A percentile compares a stretch with the other conserved stretches of the same genome.
Conservation (phyloP, 2,888 invertebrate genomes). For the Orchesella flavescens region DNA sequence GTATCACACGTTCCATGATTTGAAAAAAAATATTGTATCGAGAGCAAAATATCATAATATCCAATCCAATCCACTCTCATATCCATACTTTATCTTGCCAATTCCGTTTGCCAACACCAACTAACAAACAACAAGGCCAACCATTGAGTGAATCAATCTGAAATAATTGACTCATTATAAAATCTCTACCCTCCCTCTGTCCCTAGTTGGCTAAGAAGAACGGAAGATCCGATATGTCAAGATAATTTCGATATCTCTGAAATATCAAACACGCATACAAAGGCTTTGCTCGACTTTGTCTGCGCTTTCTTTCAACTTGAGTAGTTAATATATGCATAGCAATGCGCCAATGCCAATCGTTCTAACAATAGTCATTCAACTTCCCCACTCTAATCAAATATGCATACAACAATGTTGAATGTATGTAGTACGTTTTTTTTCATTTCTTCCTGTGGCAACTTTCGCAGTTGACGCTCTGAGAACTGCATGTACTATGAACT, state of each 20-base stretch:
- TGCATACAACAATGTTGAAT: background rate
- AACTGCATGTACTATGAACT: background rate
- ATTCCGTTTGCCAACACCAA: background rate
- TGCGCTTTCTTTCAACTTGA: background rate
- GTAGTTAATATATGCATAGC: background rate
- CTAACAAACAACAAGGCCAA: background rate
- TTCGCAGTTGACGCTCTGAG: no score
- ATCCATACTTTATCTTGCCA: background rate
- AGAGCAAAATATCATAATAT: no score
- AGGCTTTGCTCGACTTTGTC: background rate
- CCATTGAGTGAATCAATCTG: slow-evolving; percentile 21
- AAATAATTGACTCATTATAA: slow-evolving; percentile 44
- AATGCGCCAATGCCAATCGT: no score
- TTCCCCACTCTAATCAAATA: background rate
- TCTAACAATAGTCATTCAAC: slow-evolving; percentile 32
- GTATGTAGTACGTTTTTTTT: no score
- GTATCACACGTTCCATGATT: background rate
- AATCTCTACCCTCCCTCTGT: slow-evolving; percentile 1
- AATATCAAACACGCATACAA: slow-evolving; percentile 35
- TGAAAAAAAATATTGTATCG: background rate
- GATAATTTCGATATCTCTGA: slow-evolving; percentile 43
- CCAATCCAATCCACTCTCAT: no score
- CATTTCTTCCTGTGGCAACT: no score
- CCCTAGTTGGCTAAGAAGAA: slow-evolving; percentile 3
- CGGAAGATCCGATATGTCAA: slow-evolving; percentile 48